Conservation (phyloP, 2,888 invertebrate genomes). For the Eupeodes latifasciatus region DNA sequence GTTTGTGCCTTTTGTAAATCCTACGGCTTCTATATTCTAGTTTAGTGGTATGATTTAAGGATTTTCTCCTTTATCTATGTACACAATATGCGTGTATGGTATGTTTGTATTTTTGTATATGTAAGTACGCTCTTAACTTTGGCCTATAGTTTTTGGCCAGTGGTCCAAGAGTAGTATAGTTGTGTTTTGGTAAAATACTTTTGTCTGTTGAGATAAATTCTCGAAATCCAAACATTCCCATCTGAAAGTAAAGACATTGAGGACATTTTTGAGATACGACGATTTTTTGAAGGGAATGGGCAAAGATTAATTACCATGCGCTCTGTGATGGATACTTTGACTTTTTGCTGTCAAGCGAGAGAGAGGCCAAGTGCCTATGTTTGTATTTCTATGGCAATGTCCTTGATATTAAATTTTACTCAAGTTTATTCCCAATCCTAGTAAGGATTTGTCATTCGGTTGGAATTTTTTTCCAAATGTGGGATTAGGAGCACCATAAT, state of each 20-base stretch:
- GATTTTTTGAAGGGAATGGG: slow-evolving; percentile 38
- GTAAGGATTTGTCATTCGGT: slow-evolving; percentile 40
- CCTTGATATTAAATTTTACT: slow-evolving; percentile 59
- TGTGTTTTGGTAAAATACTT: slow-evolving; percentile 60
- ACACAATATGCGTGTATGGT: not conserved
- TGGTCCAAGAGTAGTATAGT: slow-evolving; percentile 32
- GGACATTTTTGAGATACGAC: slow-evolving; percentile 72
- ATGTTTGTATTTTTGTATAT: not conserved
- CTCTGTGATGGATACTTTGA: slow-evolving; percentile 70
- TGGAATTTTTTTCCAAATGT: slow-evolving; percentile 10
- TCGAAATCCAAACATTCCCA: slow-evolving; percentile 67
- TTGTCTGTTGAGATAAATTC: slow-evolving; percentile 63
- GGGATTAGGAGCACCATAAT: slow-evolving; percentile 4
- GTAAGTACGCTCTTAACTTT: not conserved
- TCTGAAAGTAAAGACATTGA: slow-evolving; percentile 59
- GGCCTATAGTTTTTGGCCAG: slow-evolving; percentile 39
- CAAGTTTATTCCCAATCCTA: slow-evolving; percentile 47
- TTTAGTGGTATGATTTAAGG: slow-evolving; percentile 69
- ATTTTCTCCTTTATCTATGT: slow-evolving; percentile 52
- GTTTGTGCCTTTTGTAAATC: slow-evolving; percentile 68
- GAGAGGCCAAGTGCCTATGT: slow-evolving; percentile 1
- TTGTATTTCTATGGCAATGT: slow-evolving; percentile 29
- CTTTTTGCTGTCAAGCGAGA: slow-evolving; percentile 51
- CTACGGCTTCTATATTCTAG: slow-evolving; percentile 56
- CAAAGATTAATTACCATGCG: slow-evolving; percentile 72